These are phyloP conservation scores for Hylaea fasciaria DNA, from an alignment of 2,888 invertebrate species.

Conservation along the genomic window DNA sequence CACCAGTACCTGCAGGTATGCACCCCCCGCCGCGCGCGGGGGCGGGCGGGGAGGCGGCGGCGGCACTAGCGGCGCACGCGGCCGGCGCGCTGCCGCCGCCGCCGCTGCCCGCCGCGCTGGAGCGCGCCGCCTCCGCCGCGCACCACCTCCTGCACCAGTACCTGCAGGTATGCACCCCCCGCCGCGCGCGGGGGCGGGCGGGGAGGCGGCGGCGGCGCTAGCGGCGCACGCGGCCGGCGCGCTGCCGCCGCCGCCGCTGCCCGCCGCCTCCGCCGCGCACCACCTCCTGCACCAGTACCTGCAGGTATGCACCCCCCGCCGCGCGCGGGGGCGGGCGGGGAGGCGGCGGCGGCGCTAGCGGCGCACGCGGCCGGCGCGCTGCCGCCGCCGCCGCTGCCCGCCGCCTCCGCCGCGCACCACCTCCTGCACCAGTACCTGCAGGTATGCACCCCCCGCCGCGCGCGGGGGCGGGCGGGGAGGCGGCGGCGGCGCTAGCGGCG, in stretches of 20 bases:
- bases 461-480: no score
- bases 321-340: conserved; percentile 79
- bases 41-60: conserved; percentile 77
- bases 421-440: conserved; percentile 78
- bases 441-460: conserved; percentile 41
- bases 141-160: conserved; percentile 79
- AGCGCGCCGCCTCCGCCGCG: conserved; percentile 76
- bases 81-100: conserved; percentile 77
- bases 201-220: conserved; percentile 73
- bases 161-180: conserved; percentile 68
- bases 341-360: conserved; percentile 72
- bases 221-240: conserved; percentile 76
- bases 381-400: conserved; percentile 76
- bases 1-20: conserved; percentile 75
- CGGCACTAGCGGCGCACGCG: conserved; percentile 73
- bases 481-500: no score
- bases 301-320: conserved; percentile 70
- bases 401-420: conserved; percentile 76
- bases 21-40: conserved; percentile 75
- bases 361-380: conserved; percentile 75
- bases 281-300: conserved; percentile 77
- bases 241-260: conserved; percentile 75
- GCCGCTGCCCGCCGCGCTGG: conserved; percentile 73
- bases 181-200: conserved; percentile 79
- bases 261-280: conserved; percentile 76